A percentile compares a stretch with the other conserved stretches of the same genome.
Evolutionary conservation across 2,113 vertebrate species (phyloP).

Genomic region (Pungitius pungitius): DNA sequence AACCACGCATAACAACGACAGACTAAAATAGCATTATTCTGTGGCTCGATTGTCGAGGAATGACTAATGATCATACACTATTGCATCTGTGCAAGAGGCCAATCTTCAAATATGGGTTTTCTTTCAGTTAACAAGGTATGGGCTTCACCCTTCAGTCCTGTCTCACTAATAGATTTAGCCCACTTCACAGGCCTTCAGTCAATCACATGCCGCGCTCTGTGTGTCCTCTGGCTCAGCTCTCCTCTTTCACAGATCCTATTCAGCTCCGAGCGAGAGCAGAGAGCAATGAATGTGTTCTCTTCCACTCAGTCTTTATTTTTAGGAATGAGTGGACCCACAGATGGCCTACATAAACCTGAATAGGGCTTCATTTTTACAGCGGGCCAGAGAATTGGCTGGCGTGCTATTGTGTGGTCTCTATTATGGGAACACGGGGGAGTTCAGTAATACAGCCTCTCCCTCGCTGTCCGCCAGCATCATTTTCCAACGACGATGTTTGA

Average conservation of each 20-base stretch:
- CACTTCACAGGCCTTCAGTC: conserved; percentile 52
- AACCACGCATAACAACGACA: conserved; percentile 1
- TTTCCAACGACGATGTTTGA: conserved; percentile 52
- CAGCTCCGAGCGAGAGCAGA: conserved; percentile 57
- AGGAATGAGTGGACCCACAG: conserved; percentile 77
- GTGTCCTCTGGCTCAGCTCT: conserved; percentile 57
- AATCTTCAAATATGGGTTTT: conserved; percentile 42
- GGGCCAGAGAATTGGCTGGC: conserved; percentile 60
- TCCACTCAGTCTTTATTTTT: conserved; percentile 75
- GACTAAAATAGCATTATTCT: too few relatives aligned
- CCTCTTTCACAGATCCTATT: conserved; percentile 67
- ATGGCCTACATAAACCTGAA: conserved; percentile 79
- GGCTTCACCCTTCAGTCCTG: conserved; percentile 17
- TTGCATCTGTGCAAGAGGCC: conserved; percentile 11
- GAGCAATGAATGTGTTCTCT: conserved; percentile 66
- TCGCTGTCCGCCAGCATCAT: conserved; percentile 37
- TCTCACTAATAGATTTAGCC: conserved; percentile 60
- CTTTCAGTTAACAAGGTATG: not conserved
- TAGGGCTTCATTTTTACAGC: conserved; percentile 73
- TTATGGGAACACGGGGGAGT: conserved; percentile 68
- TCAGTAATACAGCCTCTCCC: conserved; percentile 45
- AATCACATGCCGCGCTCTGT: conserved; percentile 44
- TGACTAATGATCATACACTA: conserved; percentile 25
- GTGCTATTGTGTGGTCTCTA: conserved; percentile 68
- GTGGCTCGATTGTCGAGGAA: not conserved